phyloP scores from a whole-genome alignment of 2,113 vertebrate species.

The Nycticryphes semicollaris region DNA sequence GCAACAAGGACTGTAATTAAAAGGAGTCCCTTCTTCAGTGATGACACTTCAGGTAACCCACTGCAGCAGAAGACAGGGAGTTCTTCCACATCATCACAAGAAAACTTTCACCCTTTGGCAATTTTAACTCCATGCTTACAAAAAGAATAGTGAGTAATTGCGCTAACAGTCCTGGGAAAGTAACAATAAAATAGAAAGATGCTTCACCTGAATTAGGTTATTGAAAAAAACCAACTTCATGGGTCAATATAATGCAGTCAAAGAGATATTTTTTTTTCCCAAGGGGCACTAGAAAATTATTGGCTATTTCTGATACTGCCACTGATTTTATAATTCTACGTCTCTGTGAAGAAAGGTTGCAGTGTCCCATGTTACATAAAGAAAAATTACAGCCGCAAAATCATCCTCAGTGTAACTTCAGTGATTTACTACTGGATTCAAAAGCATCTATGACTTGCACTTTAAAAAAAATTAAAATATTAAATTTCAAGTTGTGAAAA shows the following conservation, averaged over 20 bases:
- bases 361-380: not conserved
- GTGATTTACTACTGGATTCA: not conserved
- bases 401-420: not conserved
- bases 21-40: not conserved
- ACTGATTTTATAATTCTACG: not conserved
- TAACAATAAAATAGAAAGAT: not conserved
- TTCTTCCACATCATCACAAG: not conserved
- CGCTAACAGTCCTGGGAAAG: not conserved
- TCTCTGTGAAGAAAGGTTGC: not conserved
- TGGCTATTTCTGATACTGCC: not conserved
- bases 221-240: not conserved
- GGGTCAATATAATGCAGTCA: not conserved
- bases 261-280: not conserved
- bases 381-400: not conserved
- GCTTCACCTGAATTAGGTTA: not conserved
- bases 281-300: not conserved
- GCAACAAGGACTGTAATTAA: slow-evolving; percentile 1
- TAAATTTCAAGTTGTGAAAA: not conserved
- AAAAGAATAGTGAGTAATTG: not conserved
- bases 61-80: not conserved
- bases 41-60: not conserved
- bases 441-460: not conserved
- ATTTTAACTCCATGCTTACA: not conserved
- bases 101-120: not conserved
- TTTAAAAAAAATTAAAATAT: not conserved